phyloP scores from a whole-genome alignment of 2,888 invertebrate species.

The Tinea pellionella region DNA sequence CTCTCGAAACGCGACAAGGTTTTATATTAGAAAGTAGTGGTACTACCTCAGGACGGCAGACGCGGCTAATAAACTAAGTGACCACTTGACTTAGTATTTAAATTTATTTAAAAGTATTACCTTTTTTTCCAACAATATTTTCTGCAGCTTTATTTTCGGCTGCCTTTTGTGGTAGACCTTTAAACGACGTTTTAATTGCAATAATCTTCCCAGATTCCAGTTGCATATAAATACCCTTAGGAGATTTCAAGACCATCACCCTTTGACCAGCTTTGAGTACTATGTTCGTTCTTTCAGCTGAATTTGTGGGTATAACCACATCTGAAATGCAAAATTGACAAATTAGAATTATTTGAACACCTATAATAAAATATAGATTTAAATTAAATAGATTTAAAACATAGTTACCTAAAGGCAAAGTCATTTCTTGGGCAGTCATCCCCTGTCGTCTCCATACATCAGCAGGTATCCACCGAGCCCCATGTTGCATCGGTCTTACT shows the following conservation, averaged over 20 bases:
- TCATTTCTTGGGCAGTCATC: slow-evolving; percentile 96
- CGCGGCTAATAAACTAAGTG: too few relatives aligned
- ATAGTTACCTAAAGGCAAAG: slow-evolving; percentile 80
- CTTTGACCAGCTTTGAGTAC: slow-evolving; percentile 93
- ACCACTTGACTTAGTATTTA: background rate
- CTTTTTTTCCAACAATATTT: slow-evolving; percentile 53
- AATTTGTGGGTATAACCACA: slow-evolving; percentile 93
- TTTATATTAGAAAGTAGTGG: too few relatives aligned
- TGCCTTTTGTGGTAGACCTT: slow-evolving; percentile 67
- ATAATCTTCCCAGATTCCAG: slow-evolving; percentile 95
- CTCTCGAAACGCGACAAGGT: too few relatives aligned
- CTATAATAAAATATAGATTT: too few relatives aligned
- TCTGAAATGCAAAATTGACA: slow-evolving; percentile 70
- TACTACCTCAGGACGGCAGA: too few relatives aligned
- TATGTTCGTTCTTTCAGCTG: slow-evolving; percentile 89
- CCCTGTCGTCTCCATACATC: slow-evolving; percentile 94
- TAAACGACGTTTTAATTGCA: slow-evolving; percentile 85
- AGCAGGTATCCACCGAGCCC: slow-evolving; percentile 85
- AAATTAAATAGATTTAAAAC: background rate
- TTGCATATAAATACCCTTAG: slow-evolving; percentile 96
- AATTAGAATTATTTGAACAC: slow-evolving; percentile 13
- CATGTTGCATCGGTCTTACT: slow-evolving; percentile 85
- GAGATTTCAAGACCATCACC: slow-evolving; percentile 93
- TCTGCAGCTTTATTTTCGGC: slow-evolving; percentile 38
- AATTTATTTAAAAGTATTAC: slow-evolving; percentile 27